Conservation (phyloP, 2,797 vertebrate species). For the Podargus strigoides region DNA sequence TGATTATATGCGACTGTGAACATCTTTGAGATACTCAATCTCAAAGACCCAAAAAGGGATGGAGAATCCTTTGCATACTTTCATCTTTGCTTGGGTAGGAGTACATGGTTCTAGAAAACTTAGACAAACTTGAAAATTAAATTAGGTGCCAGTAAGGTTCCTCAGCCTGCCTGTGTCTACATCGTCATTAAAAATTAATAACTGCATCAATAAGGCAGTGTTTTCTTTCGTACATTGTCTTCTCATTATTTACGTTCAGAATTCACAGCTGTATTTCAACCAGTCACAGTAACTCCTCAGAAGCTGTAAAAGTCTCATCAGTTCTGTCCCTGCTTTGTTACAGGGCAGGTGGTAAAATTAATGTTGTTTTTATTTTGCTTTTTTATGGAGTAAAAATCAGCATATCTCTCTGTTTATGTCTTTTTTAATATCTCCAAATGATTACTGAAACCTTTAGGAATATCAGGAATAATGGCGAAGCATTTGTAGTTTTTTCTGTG, state of each 20-base stretch:
- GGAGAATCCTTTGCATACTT: neutral
- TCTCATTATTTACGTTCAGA: neutral
- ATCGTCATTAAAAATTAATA: neutral
- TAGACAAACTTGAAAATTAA: neutral
- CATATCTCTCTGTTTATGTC: neutral
- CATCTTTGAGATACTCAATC: neutral
- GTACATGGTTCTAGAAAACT: neutral
- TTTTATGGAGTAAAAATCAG: neutral
- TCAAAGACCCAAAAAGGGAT: neutral
- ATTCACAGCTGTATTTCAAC: neutral
- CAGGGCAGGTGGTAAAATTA: neutral
- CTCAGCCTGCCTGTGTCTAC: neutral
- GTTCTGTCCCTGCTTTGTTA: neutral
- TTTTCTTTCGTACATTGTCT: neutral
- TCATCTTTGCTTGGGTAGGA: neutral
- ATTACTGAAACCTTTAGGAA: neutral
- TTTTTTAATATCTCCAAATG: neutral
- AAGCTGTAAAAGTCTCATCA: neutral
- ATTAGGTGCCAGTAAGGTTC: neutral
- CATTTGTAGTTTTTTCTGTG: neutral
- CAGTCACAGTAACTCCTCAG: neutral
- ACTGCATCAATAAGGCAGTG: neutral
- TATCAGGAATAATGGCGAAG: neutral
- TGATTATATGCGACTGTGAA: neutral
- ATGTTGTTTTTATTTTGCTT: neutral